Percentiles rank a stretch among this genome's conserved stretches.
phyloP scores from a whole-genome alignment of 2,113 vertebrate species.

The Pluvialis apricaria region DNA sequence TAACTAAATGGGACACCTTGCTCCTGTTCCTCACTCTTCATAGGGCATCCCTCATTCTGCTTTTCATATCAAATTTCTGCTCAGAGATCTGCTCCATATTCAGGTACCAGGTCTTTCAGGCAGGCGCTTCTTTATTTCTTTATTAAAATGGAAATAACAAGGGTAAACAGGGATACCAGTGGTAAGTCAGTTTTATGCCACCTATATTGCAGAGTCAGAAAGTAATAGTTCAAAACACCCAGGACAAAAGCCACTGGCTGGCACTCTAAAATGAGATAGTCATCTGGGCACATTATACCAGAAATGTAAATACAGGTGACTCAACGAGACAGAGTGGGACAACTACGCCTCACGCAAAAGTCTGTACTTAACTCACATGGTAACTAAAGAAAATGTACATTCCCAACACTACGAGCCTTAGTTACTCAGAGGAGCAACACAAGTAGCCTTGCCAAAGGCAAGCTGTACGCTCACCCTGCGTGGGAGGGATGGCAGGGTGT shows the following conservation, averaged over 20 bases:
- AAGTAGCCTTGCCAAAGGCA: not conserved
- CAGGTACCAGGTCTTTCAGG: not conserved
- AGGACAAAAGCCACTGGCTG: not conserved
- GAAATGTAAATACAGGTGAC: not conserved
- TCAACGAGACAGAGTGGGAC: not conserved
- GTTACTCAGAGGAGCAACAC: not conserved
- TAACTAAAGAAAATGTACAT: not conserved
- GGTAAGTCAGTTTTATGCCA: not conserved
- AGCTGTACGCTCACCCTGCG: not conserved
- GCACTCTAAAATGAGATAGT: not conserved
- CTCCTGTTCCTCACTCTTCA: not conserved
- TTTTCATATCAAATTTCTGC: not conserved
- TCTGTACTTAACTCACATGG: not conserved
- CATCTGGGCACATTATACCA: not conserved
- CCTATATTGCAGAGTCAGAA: not conserved
- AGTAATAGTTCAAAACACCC: not conserved
- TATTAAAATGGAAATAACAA: not conserved
- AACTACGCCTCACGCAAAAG: fast-evolving
- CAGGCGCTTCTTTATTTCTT: not conserved
- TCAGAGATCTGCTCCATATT: not conserved
- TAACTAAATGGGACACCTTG: not conserved
- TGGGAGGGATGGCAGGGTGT: fast-evolving
- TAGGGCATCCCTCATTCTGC: not conserved
- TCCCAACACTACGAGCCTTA: fast-evolving
- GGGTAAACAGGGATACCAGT: not conserved